Evolutionary conservation across 2,888 invertebrate genomes (phyloP).

Genomic region (Galerucella calmariensis): DNA sequence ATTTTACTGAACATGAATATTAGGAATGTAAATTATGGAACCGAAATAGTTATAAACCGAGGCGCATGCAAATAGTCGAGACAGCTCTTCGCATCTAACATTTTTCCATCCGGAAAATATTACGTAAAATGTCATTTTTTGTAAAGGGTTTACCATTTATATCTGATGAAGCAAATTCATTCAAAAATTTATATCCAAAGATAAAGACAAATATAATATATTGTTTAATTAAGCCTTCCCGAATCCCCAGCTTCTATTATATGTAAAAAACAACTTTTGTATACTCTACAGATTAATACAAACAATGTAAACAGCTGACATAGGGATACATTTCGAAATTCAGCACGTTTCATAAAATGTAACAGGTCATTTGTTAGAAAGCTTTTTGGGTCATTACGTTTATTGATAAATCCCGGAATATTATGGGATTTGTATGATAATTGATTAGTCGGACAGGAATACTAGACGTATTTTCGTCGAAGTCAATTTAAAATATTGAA

Average conservation of each 20-base stretch:
- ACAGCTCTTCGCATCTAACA: background rate
- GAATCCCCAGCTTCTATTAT: background rate
- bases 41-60: background rate
- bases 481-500: background rate
- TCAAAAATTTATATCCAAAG: background rate
- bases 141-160: background rate
- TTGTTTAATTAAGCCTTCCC: background rate
- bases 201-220: background rate
- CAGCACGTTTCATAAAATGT: slow-evolving; percentile 28
- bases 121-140: background rate
- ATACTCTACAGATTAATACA: slow-evolving; percentile 17
- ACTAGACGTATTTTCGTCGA: background rate
- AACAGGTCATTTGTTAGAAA: slow-evolving; percentile 22
- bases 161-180: background rate
- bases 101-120: background rate
- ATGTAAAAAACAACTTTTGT: background rate
- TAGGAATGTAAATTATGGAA: background rate
- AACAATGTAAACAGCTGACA: slow-evolving; percentile 16
- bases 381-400: slow-evolving; percentile 20
- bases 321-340: slow-evolving; percentile 18
- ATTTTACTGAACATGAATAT: background rate
- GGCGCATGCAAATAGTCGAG: too few species aligned
- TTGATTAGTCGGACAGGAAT: slow-evolving; percentile 13
- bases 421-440: slow-evolving; percentile 13
- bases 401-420: slow-evolving; percentile 22